Conservation (phyloP, 2,797 vertebrate genomes). For the Tolypeutes matacus region DNA sequence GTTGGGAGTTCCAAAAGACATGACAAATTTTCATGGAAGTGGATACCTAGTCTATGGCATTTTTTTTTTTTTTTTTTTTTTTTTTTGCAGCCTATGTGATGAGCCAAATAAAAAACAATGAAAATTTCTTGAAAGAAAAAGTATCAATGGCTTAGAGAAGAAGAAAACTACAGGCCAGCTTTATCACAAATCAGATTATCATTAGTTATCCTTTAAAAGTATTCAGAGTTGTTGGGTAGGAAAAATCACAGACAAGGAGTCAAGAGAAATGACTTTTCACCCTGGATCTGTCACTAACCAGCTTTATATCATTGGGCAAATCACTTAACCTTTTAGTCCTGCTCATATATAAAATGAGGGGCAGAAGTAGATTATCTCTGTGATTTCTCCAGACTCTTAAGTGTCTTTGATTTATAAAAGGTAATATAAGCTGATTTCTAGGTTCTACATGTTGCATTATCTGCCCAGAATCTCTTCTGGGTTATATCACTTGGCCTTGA, state of each 20-base stretch:
- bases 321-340: conserved; percentile 18
- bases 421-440: background rate
- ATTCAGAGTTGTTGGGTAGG: background rate
- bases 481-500: background rate
- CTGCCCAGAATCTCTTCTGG: background rate
- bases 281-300: background rate
- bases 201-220: conserved; percentile 4
- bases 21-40: background rate
- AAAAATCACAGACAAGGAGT: conserved; percentile 16
- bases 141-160: background rate
- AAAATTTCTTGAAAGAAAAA: background rate
- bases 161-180: background rate
- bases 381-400: background rate
- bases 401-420: background rate
- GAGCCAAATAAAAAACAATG: background rate
- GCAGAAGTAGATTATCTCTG: background rate
- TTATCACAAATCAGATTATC: conserved; percentile 33
- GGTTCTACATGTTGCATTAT: background rate
- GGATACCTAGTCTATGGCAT: background rate
- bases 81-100: background rate
- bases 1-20: background rate
- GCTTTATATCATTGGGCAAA: background rate
- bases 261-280: background rate
- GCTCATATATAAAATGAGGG: conserved; percentile 9
- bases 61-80: background rate